Evolutionary conservation across 2,113 vertebrate species (phyloP), one percentile per base, ranked within the genome.

Genomic region (Pygathrix nemaeus): DNA sequence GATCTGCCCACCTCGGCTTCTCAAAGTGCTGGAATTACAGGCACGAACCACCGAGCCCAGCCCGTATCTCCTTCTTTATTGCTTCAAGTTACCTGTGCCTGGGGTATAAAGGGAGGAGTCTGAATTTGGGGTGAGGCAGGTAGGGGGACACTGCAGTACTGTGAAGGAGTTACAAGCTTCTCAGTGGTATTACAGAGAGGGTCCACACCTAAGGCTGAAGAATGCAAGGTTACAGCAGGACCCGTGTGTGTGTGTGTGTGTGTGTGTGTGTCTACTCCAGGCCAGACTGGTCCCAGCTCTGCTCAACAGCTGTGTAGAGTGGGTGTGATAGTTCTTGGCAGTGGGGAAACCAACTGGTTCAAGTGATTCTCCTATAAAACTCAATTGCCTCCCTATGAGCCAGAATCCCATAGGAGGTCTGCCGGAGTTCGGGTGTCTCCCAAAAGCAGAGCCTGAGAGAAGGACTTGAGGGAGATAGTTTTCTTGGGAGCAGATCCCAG

Each of bases 1-100:
- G 27, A 64, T 64, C 27, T 5, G 5, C 5, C 27, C 1, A 27
- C 61, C 27, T 64, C 30, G 27, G 27, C 61, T 27, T 64, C 27
- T 27, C 27, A 14, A 64, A 30, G 61, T 64, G 27, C 61, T 64
- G 61, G 11, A 64, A 64, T 64, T 64, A 32, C 27, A 64, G 61
- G 27, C 6, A 5, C 1, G 0, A 14, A 30, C 5, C 61, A 32
- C 61, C 0, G 12, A 5, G 30, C 12, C 27, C 11, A 2, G 27
- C 61, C 61, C 30, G 2, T 16, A 16, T 21, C 4, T 64, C 23
- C 17, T 12, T 66, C n/a, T 55, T 78, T 78, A 35, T 23, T 66
- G 32, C 48, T 35, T 89, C 52, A 23, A 70, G 50, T 91, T 38
- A 70, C 30, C 35, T 4, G 80, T 57, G 88, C 52, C 75, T 85